Conservation (phyloP, 2,113 vertebrate genomes). For the Erythrolamprus reginae region DNA sequence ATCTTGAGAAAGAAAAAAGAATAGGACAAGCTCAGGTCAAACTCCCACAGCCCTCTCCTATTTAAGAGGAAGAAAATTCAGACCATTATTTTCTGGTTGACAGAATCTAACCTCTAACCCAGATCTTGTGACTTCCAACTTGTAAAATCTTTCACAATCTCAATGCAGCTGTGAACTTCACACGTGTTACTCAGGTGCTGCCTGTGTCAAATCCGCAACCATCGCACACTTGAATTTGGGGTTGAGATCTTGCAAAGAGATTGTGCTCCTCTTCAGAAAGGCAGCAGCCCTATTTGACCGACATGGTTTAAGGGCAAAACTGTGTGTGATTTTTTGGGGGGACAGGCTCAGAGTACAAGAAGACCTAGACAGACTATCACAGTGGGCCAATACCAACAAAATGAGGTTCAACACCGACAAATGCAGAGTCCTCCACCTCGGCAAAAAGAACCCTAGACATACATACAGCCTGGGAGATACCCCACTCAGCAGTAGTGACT, state of each 20-base stretch:
- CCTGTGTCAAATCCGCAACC: not conserved
- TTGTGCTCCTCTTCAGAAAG: not conserved
- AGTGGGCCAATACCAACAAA: no score
- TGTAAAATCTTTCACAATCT: not conserved
- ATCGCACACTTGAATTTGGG: not conserved
- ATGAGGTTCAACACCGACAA: no score
- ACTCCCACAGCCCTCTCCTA: accelerated
- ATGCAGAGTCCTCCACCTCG: no score
- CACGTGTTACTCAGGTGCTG: not conserved
- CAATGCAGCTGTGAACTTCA: not conserved
- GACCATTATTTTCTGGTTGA: not conserved
- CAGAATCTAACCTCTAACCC: not conserved
- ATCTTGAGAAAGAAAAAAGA: not conserved
- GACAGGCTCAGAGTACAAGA: no score
- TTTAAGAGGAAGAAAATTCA: not conserved
- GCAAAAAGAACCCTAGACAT: no score
- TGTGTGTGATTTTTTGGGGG: accelerated
- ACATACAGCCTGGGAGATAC: no score
- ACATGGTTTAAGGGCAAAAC: not conserved
- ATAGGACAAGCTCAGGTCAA: not conserved
- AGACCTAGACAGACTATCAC: no score
- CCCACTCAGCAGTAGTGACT: no score
- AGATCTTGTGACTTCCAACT: not conserved
- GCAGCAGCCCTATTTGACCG: not conserved
- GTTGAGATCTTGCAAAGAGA: not conserved